Evolutionary conservation across 2,113 vertebrate genomes (phyloP), one percentile per base, ranked within the genome.

Genomic region (Drymodes brunneopygia): DNA sequence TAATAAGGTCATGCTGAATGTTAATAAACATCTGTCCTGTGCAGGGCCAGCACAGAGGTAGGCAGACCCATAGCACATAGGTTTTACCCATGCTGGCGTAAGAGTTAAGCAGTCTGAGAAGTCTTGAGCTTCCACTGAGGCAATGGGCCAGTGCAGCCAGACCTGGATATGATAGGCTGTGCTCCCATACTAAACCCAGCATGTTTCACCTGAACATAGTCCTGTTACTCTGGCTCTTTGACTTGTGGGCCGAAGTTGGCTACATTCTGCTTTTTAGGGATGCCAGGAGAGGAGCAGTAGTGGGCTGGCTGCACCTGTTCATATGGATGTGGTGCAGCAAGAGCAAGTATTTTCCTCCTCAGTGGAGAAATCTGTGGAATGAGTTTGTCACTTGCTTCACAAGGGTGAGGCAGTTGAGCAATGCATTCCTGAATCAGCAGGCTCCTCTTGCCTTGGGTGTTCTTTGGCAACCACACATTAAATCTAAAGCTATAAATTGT

Each of bases 401-500:
- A 11, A 78, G 90, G 88, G 82, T 74, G 91, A 92, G 92, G 90
- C 86, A 84, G 62, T 10, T 31, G 75, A 90, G 67, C 3, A 0
- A 22, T 36, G 38, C 83, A 53, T 93, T 97, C 86, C 88, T 86
- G 64, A 83, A 91, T 77, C 82, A 65, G 72, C 88, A 80, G 73
- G 62, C 90, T 92, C 40, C 47, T 93, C 79, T 88, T 87, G 80
- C 88, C 88, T 78, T 35, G 56, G 4, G 92, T 15, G 0, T 84
- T 77, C 79, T 88, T 74, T 47, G 4, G 88, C 93, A 93, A 92
- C 75, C 33, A 0, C 73, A 81, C 81, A 62, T 91, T 94, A 88
- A 85, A 82, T 95, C 67, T 81, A 81, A 91, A 93, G 77, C 86
- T 95, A 86, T 94, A 94, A 96, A 95, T 97, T 86, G 71, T 90